Percentiles rank a stretch among this genome's conserved stretches.
Conservation (phyloP, 2,113 vertebrate species). For the Poeciliopsis prolifica region DNA sequence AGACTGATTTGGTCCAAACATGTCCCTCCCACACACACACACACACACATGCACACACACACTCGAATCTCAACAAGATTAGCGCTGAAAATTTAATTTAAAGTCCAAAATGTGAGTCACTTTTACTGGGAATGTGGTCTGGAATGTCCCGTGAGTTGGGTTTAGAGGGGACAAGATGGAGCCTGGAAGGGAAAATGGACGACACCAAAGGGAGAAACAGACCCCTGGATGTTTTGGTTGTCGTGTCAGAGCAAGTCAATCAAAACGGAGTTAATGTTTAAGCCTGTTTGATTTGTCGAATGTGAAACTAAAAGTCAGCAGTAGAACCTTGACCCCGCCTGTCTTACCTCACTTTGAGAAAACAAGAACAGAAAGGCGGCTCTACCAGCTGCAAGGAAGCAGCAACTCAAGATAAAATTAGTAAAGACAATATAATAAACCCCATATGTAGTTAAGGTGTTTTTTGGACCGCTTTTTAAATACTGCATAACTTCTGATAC, state of each 20-base stretch:
- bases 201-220: neutral
- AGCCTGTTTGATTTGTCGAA: conserved; percentile 4
- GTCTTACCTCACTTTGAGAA: conserved; percentile 24
- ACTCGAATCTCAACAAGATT: conserved; percentile 55
- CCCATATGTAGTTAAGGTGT: neutral
- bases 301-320: conserved; percentile 27
- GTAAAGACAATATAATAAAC: neutral
- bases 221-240: neutral
- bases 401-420: conserved; percentile 15
- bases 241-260: neutral
- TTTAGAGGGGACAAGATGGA: conserved; percentile 45
- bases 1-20: conserved; percentile 23
- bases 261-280: conserved; percentile 37
- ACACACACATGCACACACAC: conserved; percentile 4
- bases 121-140: conserved; percentile 36
- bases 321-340: conserved; percentile 5
- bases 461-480: neutral
- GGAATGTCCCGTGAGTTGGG: conserved; percentile 60
- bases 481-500: conserved; percentile 10
- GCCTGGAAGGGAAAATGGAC: conserved; percentile 7
- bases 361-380: conserved; percentile 46
- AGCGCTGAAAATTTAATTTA: conserved; percentile 65
- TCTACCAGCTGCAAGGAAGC: conserved; percentile 12
- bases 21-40: neutral
- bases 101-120: conserved; percentile 53